Conservation (phyloP, 1,140 invertebrate species). For the Bombus confusus region DNA sequence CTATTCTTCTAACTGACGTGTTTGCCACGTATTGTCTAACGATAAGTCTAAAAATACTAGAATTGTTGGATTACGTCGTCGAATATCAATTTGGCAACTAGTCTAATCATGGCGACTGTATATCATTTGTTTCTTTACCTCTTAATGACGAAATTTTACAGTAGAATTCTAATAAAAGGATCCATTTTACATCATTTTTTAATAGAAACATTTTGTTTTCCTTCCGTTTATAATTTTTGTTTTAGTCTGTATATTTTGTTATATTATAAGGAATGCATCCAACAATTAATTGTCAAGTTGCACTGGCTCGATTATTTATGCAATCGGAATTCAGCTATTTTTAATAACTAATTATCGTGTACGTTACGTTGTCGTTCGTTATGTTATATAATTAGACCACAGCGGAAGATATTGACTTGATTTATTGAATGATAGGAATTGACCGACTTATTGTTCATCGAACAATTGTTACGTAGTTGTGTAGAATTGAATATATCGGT, state of each 20-base stretch:
- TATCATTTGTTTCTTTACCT: slow-evolving; percentile 16
- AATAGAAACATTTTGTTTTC: not conserved
- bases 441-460: not conserved
- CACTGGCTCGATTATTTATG: not conserved
- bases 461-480: no score
- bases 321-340: not conserved
- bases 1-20: not conserved
- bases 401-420: not conserved
- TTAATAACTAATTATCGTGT: not conserved
- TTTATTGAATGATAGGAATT: not conserved
- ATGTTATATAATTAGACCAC: not conserved
- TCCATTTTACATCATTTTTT: not conserved
- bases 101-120: not conserved
- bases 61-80: not conserved
- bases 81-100: slow-evolving; percentile 40
- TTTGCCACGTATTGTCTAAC: not conserved
- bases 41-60: slow-evolving; percentile 31
- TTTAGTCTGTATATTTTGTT: not conserved
- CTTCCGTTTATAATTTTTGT: not conserved
- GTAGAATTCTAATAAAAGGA: not conserved
- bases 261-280: not conserved
- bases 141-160: not conserved
- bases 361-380: not conserved
- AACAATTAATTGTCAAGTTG: not conserved
- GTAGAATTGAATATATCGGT: no score